Evolutionary conservation across 1,140 invertebrate genomes (phyloP).

Genomic region (Zaprionus kolodkinae): DNA sequence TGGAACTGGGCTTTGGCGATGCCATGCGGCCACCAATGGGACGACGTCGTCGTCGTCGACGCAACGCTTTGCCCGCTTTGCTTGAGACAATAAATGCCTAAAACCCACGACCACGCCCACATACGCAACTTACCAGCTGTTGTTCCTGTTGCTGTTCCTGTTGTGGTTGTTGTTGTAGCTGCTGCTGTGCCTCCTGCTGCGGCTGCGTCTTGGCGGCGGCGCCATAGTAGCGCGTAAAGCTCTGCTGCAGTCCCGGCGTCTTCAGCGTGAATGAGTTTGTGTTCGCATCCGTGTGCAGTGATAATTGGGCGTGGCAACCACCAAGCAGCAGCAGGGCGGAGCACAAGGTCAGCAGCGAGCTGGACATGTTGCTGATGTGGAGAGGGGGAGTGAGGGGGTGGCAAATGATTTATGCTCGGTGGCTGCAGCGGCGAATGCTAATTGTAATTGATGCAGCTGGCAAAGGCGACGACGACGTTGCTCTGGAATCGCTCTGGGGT

Average conservation of each 20-base stretch:
- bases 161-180: conserved; percentile 41
- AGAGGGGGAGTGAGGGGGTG: neutral
- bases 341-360: neutral
- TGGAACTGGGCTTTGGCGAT: conserved; percentile 61
- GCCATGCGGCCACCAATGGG: conserved; percentile 33
- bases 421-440: conserved; percentile 26
- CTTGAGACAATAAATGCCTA: conserved; percentile 10
- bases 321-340: conserved; percentile 29
- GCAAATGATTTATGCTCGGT: conserved; percentile 18
- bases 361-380: conserved; percentile 45
- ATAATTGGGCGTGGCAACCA: conserved; percentile 68
- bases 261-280: conserved; percentile 81
- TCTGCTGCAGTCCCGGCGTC: conserved; percentile 76
- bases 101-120: neutral
- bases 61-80: neutral
- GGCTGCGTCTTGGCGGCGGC: conserved; percentile 48
- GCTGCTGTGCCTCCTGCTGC: conserved; percentile 32
- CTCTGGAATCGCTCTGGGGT: too few species aligned
- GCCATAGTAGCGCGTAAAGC: conserved; percentile 76
- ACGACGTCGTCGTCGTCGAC: conserved; percentile 16
- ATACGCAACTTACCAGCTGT: conserved; percentile 54
- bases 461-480: conserved; percentile 1
- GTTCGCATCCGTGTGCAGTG: conserved; percentile 76
- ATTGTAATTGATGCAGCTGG: conserved; percentile 41
- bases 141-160: conserved; percentile 41